Evolutionary conservation across 2,888 invertebrate species (phyloP), one percentile per base, ranked within the genome.

Genomic region (Nomada fabriciana): DNA sequence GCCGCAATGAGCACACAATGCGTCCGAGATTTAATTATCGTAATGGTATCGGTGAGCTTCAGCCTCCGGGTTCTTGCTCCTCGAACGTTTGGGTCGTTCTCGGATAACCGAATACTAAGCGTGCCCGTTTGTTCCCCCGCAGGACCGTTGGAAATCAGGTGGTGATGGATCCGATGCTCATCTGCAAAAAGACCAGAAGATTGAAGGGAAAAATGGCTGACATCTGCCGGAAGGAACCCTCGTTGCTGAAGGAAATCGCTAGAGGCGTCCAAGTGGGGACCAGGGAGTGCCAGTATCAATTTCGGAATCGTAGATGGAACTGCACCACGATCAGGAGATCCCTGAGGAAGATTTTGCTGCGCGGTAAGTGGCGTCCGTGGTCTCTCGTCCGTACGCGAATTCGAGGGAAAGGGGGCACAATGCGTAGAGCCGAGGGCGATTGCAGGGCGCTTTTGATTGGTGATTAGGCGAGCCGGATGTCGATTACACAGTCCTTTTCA

Each of bases 231-330:
- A 97, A 97, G 94, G 98, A 98, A 94, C 96, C 96, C 68, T 95
- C 95, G 85, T 95, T 98, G 70, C 95, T 98, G 86, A 96, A 97
- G 91, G 97, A 98, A 94, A 98, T 98, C 91, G 96, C 96, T 76
- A 96, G 96, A 90, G 98, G 98, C 29, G 97, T 98, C 80, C 96
- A 96, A 89, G 95, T 97, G 83, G 98, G 97, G 42, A 97, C 97
- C 89, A 96, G 96, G 85, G 98, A 98, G 95, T 98, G 98, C 93
- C 97, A 97, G 88, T 96, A 96, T 94, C 98, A 98, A 95, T 98
- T 98, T 94, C 95, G 97, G 79, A 96, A 97, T 93, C 95, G 97
- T 82, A 95, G 97, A 93, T 98, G 98, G 98, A 98, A 98, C 94
- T 98, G 98, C 93, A 97, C 98, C 75, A 96, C 97, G 0, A 95